Evolutionary conservation across 2,113 vertebrate genomes (phyloP).

Genomic region (Nansenia antarctica): DNA sequence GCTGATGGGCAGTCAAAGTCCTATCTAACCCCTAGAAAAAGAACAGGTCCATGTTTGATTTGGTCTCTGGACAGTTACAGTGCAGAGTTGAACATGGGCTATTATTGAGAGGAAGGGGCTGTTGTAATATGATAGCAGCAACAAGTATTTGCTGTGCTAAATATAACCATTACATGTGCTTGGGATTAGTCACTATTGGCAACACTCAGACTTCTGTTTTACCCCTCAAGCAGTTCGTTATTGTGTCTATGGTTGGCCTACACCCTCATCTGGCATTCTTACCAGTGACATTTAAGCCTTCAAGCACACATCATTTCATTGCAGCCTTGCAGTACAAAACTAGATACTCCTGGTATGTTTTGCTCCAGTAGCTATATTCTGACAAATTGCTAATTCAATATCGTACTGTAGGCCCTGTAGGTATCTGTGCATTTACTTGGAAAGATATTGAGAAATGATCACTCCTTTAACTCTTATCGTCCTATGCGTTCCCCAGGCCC

Average conservation of each 20-base stretch:
- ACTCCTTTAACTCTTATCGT: background rate
- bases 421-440: background rate
- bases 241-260: slow-evolving; percentile 1
- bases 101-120: background rate
- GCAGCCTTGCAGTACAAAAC: too few relatives aligned
- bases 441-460: background rate
- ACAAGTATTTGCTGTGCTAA: slow-evolving; percentile 69
- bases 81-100: background rate
- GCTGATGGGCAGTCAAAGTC: background rate
- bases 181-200: slow-evolving; percentile 57
- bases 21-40: background rate
- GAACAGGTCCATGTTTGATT: background rate
- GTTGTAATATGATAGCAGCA: slow-evolving; percentile 16
- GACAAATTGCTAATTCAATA: background rate
- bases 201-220: slow-evolving; percentile 45
- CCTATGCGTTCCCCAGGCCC: slow-evolving; percentile 75
- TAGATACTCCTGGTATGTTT: background rate
- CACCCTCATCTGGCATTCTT: background rate
- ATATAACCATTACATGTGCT: slow-evolving; percentile 65
- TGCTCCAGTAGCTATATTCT: background rate
- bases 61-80: background rate
- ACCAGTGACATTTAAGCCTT: background rate
- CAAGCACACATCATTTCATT: background rate
- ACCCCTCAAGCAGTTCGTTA: slow-evolving; percentile 28
- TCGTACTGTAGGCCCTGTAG: too few relatives aligned